These are phyloP conservation scores for Epistrophella euchroma DNA, from an alignment of 2,888 invertebrate species.

Conservation along the genomic window DNA sequence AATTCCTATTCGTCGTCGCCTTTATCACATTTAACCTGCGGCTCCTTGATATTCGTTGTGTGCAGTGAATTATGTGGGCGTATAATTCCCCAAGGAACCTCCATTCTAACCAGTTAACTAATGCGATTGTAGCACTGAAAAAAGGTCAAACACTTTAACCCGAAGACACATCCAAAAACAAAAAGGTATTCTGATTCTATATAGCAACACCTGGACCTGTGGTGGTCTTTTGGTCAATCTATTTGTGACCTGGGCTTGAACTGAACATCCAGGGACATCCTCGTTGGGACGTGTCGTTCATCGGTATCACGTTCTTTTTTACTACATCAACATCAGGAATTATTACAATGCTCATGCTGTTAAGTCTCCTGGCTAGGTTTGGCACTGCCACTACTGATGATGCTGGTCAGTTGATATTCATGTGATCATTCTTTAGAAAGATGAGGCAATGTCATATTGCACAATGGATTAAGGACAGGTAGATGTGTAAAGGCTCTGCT, in stretches of 20 bases:
- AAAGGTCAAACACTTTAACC: conserved; percentile 48
- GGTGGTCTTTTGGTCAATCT: conserved; percentile 13
- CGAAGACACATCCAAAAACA: conserved; percentile 16
- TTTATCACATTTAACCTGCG: conserved; percentile 61
- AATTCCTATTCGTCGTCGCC: conserved; percentile 36
- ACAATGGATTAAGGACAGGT: neutral
- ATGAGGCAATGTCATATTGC: conserved; percentile 24
- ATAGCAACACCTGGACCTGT: conserved; percentile 53
- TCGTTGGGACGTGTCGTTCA: conserved; percentile 21
- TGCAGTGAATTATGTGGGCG: conserved; percentile 64
- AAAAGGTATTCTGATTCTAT: conserved; percentile 2
- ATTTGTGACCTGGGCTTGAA: conserved; percentile 42
- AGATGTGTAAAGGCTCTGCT: neutral
- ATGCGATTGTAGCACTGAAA: conserved; percentile 51
- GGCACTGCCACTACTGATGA: no score
- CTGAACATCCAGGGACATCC: conserved; percentile 5
- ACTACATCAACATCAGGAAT: conserved; percentile 58
- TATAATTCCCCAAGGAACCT: conserved; percentile 41
- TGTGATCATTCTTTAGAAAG: conserved; percentile 38
- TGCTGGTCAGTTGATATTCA: conserved; percentile 63
- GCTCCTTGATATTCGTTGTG: conserved; percentile 40
- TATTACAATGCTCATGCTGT: conserved; percentile 45
- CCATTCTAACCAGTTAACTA: conserved; percentile 54
- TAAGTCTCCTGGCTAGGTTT: conserved; percentile 30
- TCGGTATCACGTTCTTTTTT: conserved; percentile 62